Evolutionary conservation across 2,113 vertebrate species (phyloP), one percentile per base, ranked within the genome.

Genomic region (Cichladusa arquata): DNA sequence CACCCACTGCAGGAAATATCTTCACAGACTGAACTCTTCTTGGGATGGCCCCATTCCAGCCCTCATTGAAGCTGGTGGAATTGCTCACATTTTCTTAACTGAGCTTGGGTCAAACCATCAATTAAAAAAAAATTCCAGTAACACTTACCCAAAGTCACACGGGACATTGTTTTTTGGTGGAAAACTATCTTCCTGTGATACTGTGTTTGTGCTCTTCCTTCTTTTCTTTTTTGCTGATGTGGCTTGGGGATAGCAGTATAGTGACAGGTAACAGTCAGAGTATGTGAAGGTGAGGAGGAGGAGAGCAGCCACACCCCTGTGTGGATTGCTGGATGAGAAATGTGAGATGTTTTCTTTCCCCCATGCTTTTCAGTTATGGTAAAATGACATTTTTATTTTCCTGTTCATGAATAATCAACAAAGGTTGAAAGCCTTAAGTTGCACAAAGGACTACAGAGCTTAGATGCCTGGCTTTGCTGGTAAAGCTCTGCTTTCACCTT

Each of bases 1-100:
- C 33, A 60, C 58, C 8, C 6, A 47, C 94, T 89, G 51, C 71
- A 92, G 95, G 93, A 95, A 96, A 78, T 95, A 82, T 48, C 88
- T 96, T 38, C 80, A 82, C 61, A 61, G 29, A 70, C 33, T 65
- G 77, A 90, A 92, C 51, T 92, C 88, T 86, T 84, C 82, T 93
- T 23, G 18, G 56, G 57, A 76, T 95, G 95, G 94, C 83, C 45
- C 14, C 2, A 2, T 2, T 95, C 93, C 96, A 96, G 42, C 50
- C 61, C 53, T 88, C 57, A 16, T 9, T 86, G 88, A 86, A 94
- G 29, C 57, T 73, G 48, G 72, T 93, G 82, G 81, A 93, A 88
- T 88, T 72, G 48, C 80, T 95, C 80, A 72, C 31, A 81, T 93
- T 94, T 90, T 95, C 72, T 96, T 84, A 79, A 71, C 5, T 0